Percentiles rank a stretch among this genome's conserved stretches.
These are phyloP conservation scores for Pachycephala philippinensis DNA, from an alignment of 2,113 vertebrate genomes.

Conservation along the genomic window DNA sequence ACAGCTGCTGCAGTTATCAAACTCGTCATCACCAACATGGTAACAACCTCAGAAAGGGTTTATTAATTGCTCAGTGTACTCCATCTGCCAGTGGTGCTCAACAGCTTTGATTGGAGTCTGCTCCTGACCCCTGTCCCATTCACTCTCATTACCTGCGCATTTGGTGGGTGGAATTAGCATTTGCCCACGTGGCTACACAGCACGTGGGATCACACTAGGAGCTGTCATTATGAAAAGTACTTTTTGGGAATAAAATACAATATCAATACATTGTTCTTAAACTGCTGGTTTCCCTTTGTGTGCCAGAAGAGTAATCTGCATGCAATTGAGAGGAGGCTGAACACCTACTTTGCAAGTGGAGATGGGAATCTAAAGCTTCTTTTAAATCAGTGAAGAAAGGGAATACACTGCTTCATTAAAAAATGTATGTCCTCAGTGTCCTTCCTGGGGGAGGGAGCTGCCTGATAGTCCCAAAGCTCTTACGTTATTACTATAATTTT, in stretches of 20 bases:
- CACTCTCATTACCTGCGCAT: neutral
- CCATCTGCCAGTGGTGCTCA: neutral
- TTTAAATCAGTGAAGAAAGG: neutral
- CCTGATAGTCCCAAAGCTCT: neutral
- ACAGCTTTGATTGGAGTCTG: neutral
- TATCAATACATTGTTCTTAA: neutral
- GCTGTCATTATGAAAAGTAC: neutral
- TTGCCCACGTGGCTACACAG: neutral
- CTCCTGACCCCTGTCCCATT: neutral
- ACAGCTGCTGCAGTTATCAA: neutral
- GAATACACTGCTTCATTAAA: neutral
- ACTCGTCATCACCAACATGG: neutral
- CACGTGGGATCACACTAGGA: neutral
- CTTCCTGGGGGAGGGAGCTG: neutral
- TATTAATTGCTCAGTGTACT: neutral
- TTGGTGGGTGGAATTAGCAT: neutral
- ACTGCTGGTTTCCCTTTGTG: neutral
- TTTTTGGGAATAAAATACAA: neutral
- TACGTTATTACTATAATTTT: neutral
- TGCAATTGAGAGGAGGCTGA: neutral
- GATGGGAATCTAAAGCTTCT: neutral
- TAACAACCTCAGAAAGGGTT: neutral
- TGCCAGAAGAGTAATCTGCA: neutral
- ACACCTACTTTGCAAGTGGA: neutral
- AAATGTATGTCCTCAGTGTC: neutral